Conservation (phyloP, 2,888 invertebrate genomes). For the Scaptomyza reducta region DNA sequence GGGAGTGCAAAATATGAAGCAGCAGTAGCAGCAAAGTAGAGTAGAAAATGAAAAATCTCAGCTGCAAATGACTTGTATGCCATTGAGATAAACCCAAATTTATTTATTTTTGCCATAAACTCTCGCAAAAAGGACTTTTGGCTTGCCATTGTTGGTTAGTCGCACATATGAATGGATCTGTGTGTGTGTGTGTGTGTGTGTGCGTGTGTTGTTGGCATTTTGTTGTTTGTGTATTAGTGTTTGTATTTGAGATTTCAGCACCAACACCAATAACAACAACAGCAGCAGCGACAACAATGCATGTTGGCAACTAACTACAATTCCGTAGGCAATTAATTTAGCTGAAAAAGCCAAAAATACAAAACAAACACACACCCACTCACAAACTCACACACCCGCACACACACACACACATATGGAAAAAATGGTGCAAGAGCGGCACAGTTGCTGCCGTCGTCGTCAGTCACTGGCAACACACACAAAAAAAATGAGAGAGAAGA, state of each 20-base stretch:
- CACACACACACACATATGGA: constrained; percentile 32
- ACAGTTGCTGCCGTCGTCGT: constrained; percentile 47
- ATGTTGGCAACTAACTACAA: constrained; percentile 75
- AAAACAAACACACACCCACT: constrained; percentile 45
- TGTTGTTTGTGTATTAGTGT: constrained; percentile 53
- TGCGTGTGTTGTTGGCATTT: constrained; percentile 50
- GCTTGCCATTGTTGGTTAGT: constrained; percentile 60
- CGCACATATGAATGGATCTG: constrained; percentile 5
- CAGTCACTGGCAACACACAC: constrained; percentile 53
- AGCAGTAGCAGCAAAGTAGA: not conserved
- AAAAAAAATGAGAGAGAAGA: constrained; percentile 14
- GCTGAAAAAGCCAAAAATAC: constrained; percentile 75
- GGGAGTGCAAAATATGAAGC: not conserved
- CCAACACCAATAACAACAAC: constrained; percentile 27
- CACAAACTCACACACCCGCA: constrained; percentile 2
- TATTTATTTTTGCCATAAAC: constrained; percentile 80
- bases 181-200: constrained; percentile 19
- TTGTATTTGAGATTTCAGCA: constrained; percentile 75
- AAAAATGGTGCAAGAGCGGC: constrained; percentile 51
- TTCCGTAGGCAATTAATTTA: constrained; percentile 80
- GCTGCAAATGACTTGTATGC: constrained; percentile 80
- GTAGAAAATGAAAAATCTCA: constrained; percentile 63
- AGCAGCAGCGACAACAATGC: constrained; percentile 48
- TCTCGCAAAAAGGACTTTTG: constrained; percentile 74
- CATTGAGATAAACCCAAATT: constrained; percentile 79